Conservation (phyloP, 2,888 invertebrate species). For the Phyllotreta cruciferae region DNA sequence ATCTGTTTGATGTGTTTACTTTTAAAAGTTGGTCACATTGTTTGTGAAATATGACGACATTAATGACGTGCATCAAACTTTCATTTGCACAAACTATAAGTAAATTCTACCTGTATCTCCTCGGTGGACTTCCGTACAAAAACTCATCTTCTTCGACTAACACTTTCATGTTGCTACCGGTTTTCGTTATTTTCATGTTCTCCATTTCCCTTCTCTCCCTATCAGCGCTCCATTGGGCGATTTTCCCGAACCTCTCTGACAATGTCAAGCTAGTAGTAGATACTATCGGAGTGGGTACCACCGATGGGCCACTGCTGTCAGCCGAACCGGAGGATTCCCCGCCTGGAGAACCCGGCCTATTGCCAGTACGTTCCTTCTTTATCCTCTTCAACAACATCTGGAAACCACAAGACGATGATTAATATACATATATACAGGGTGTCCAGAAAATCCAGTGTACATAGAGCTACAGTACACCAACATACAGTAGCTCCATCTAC, state of each 20-base stretch:
- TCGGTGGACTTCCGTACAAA: conserved; percentile 64
- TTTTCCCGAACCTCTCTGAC: conserved; percentile 88
- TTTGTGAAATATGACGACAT: no score
- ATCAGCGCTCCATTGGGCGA: conserved; percentile 90
- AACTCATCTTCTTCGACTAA: conserved; percentile 72
- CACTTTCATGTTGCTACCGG: conserved; percentile 77
- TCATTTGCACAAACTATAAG: no score
- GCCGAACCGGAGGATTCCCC: conserved; percentile 69
- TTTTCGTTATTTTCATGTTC: conserved; percentile 86
- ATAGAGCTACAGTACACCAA: conserved; percentile 1
- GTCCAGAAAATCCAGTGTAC: not conserved
- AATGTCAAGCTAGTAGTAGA: conserved; percentile 73
- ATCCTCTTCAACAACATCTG: conserved; percentile 57
- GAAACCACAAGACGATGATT: not conserved
- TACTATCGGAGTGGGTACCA: conserved; percentile 68
- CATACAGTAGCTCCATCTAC: no score
- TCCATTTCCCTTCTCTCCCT: conserved; percentile 77
- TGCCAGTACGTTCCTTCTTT: conserved; percentile 58
- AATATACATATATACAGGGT: no score
- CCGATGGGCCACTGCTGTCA: conserved; percentile 65
- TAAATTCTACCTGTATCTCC: conserved; percentile 64
- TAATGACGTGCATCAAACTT: no score
- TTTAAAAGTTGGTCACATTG: no score
- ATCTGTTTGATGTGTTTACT: no score
- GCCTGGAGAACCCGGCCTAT: conserved; percentile 60